phyloP scores from a whole-genome alignment of 2,113 vertebrate species.

The Silurus glanis region DNA sequence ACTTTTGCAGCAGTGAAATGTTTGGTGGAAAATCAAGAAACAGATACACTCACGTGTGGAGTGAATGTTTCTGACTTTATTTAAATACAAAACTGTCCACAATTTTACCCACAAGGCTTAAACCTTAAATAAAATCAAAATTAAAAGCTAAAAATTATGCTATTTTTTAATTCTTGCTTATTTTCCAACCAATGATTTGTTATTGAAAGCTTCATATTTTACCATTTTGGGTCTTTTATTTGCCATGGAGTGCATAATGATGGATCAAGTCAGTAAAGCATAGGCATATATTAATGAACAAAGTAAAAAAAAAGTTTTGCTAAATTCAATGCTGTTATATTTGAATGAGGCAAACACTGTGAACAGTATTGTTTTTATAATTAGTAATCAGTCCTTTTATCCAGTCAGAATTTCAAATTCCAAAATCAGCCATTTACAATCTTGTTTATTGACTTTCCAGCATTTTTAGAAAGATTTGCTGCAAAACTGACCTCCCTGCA shows the following conservation, averaged over 20 bases:
- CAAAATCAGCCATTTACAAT: not conserved
- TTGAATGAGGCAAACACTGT: not conserved
- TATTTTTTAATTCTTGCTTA: too few relatives aligned
- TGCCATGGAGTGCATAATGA: not conserved
- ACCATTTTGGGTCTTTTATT: too few relatives aligned
- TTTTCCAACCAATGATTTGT: too few relatives aligned
- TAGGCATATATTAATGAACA: not conserved
- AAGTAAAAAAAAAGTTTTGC: not conserved
- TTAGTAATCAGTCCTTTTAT: not conserved
- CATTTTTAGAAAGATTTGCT: conserved; percentile 38
- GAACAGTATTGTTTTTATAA: not conserved
- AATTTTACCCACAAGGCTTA: too few relatives aligned
- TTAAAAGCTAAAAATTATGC: too few relatives aligned
- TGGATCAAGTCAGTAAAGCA: not conserved
- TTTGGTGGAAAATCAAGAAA: too few relatives aligned
- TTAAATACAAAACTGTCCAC: too few relatives aligned
- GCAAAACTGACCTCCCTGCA: conserved; percentile 34
- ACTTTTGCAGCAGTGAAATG: too few relatives aligned
- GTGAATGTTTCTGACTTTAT: too few relatives aligned
- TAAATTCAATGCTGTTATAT: not conserved
- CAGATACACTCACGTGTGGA: too few relatives aligned
- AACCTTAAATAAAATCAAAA: too few relatives aligned
- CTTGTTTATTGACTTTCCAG: not conserved
- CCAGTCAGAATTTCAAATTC: not conserved
- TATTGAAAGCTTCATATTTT: too few relatives aligned